Base-by-base conservation (phyloP, 2,797 vertebrate species). In the Tachyglossus aculeatus region DNA sequence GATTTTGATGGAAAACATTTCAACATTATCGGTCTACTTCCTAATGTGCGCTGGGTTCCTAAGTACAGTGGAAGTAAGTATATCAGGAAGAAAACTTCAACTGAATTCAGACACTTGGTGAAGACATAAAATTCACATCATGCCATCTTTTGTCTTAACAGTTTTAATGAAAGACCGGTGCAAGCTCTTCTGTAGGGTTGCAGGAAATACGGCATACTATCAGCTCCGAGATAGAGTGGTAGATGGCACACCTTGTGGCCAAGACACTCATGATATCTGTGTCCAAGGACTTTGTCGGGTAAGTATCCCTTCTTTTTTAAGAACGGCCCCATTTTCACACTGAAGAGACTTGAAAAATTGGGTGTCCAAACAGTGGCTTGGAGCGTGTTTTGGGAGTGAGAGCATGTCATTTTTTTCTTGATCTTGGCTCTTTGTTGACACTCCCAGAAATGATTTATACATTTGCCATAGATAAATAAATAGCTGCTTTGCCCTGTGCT, bases 251-350 rank as follows among this genome's bases (percentile, higher is more conserved):
- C 95, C 96, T 1, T 99, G 98, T 6, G 95, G 97, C 78, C 98
- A 97, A 2, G 96, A 99, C 84, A 99, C 97, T 7, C 98, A 96
- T 0, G 98, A 99, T 88, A 97, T 99, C 93, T 99, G 98, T 13
- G 98, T 99, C 61, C 98, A 99, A 90, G 98, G 98, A 84, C 95
- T 99, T 53, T 99, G 98, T 91, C 93, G 97, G 94, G 98, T 99
- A 83, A 94, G 87, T 51, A 0, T 10, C 19, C 2, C 2, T 41
- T 21, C 64, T 32, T 52, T 24, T 71, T 47, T 2, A 4, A 4
- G 5, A 25, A n/a, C n/a, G n/a, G n/a, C n/a, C n/a, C n/a, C n/a
- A 24, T 19, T 37, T 39, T 31, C 11, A 3, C 2, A 1, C 10
- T 44, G 33, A 18, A 22, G 22, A 31, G 14, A 47, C 29, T 50